Evolutionary conservation across 2,113 vertebrate genomes (phyloP).

Genomic region (Isurus oxyrinchus): DNA sequence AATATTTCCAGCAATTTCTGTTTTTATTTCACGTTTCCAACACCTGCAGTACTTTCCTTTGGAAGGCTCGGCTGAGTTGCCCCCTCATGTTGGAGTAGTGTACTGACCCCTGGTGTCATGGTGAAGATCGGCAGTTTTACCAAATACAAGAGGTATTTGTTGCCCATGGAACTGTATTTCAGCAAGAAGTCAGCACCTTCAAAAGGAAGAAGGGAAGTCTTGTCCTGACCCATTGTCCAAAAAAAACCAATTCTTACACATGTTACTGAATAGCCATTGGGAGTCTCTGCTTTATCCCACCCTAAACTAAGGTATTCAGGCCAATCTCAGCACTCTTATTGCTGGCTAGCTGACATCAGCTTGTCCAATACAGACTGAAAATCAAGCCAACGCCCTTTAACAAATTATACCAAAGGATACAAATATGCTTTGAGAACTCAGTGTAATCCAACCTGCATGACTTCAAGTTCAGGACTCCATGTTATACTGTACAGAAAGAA

Average conservation of each 20-base stretch:
- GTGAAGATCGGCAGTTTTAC: not conserved
- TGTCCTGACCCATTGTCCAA: not conserved
- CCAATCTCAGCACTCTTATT: not conserved
- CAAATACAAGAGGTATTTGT: not conserved
- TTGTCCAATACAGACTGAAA: not conserved
- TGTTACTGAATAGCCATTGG: not conserved
- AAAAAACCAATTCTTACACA: not conserved
- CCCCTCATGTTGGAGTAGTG: not conserved
- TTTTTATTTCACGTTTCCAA: not conserved
- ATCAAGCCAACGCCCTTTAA: not conserved
- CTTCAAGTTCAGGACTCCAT: not conserved
- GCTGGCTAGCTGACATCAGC: not conserved
- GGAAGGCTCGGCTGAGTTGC: not conserved
- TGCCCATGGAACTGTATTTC: not conserved
- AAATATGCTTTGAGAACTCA: not conserved
- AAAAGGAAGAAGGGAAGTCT: not conserved
- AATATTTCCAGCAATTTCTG: not conserved
- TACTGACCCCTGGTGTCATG: not conserved
- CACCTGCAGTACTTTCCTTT: not conserved
- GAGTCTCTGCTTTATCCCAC: not conserved
- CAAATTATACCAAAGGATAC: not conserved
- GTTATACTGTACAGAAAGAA: not conserved
- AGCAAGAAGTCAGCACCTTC: not conserved
- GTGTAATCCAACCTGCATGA: not conserved
- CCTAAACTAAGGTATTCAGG: not conserved